Conservation (phyloP, 2,888 invertebrate species). For the Sepioteuthis lessoniana region DNA sequence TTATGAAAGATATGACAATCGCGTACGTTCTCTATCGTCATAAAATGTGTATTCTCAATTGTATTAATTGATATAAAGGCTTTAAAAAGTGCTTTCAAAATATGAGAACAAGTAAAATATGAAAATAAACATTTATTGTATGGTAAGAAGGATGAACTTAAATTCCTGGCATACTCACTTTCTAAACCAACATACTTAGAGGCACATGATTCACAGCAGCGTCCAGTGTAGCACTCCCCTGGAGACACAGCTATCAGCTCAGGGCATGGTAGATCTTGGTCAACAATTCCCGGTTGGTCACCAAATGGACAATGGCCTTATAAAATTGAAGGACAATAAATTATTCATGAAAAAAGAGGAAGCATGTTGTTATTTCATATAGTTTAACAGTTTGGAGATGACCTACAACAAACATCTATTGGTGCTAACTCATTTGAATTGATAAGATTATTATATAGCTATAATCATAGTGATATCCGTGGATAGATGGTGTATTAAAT, state of each 20-base stretch:
- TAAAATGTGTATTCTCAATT: no score
- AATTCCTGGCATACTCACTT: constrained; percentile 21
- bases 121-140: background rate
- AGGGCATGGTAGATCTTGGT: constrained; percentile 42
- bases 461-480: background rate
- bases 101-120: background rate
- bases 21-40: no score
- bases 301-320: constrained; percentile 47
- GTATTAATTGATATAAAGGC: no score
- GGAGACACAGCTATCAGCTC: constrained; percentile 41
- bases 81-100: background rate
- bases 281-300: constrained; percentile 44
- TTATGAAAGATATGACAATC: no score
- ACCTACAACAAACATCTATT: background rate
- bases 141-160: background rate
- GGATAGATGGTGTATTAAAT: background rate
- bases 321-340: background rate
- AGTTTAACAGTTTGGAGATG: background rate
- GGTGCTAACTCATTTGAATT: background rate
- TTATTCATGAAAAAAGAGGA: background rate
- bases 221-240: constrained; percentile 42
- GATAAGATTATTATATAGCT: background rate
- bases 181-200: constrained; percentile 41
- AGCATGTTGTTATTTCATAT: background rate
- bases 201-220: constrained; percentile 46